A percentile compares a stretch with the other conserved stretches of the same genome.
Conservation (phyloP, 2,113 vertebrate species). For the Ochotona curzoniae region DNA sequence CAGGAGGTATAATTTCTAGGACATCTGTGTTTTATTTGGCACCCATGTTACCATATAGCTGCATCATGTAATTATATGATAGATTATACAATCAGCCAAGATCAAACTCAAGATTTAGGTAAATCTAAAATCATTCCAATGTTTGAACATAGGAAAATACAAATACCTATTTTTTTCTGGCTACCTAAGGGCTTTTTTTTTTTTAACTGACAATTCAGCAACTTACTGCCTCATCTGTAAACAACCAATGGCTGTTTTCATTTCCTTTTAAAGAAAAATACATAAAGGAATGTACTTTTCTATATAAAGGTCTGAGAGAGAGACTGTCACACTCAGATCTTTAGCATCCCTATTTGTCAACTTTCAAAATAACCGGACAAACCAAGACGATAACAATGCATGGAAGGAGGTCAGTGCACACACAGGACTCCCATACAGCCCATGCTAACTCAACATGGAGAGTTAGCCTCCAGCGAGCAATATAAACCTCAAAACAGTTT, state of each 20-base stretch:
- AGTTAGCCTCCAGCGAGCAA: neutral
- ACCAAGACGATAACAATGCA: neutral
- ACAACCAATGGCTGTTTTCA: neutral
- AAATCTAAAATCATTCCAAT: conserved; percentile 32
- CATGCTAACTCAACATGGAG: neutral
- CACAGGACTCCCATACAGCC: neutral
- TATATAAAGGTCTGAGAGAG: conserved; percentile 18
- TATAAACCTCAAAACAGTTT: conserved; percentile 29
- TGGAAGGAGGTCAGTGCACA: neutral
- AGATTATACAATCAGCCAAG: conserved; percentile 43
- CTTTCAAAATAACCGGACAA: neutral
- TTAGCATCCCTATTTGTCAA: neutral
- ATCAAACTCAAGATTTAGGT: neutral
- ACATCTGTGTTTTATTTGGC: conserved; percentile 32
- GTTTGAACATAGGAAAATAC: conserved; percentile 39
- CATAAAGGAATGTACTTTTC: neutral
- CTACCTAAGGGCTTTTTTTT: neutral
- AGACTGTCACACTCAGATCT: neutral
- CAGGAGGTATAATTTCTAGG: neutral
- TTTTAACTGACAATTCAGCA: neutral
- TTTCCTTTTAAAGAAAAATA: neutral
- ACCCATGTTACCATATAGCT: neutral
- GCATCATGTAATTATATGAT: neutral
- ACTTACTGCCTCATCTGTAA: neutral
- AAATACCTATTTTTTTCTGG: conserved; percentile 1